Evolutionary conservation across 2,888 invertebrate genomes (phyloP), one percentile per base, ranked within the genome.

Genomic region (Coronaproctus castanopsis): DNA sequence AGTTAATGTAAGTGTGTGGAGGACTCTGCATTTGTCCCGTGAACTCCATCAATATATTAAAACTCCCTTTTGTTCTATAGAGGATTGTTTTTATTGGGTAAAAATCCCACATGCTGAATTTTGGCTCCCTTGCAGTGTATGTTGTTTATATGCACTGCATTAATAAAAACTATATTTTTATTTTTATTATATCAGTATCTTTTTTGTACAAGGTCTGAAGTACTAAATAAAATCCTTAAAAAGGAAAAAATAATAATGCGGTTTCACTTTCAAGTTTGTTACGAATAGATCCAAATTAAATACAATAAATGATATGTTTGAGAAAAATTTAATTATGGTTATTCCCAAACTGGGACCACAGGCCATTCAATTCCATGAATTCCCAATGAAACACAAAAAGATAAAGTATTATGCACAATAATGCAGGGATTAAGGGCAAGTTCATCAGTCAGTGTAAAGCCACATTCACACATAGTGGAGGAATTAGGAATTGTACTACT

Each of bases 201-300:
- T n/a, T n/a, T n/a, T n/a, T n/a, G n/a, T n/a, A n/a, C n/a, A n/a
- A n/a, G n/a, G n/a, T n/a, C n/a, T n/a, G n/a, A n/a, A n/a, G n/a
- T n/a, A n/a, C n/a, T n/a, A n/a, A n/a, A n/a, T n/a, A n/a, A n/a
- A n/a, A n/a, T n/a, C n/a, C n/a, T n/a, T n/a, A n/a, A n/a, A n/a
- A n/a, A n/a, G 58, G 53, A 21, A 58, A 58, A 54, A 58, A 58
- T 58, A 54, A 58, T 21, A 24, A 53, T 10, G 58, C 58, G 3
- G 58, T 53, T 19, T 53, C 48, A 3, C 5, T 58, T 1, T 58
- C 58, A 2, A 5, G 58, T 18, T 36, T 58, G 10, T 8, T 57
- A 2, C 2, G n/a, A 21, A 23, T 51, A 21, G 5, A 3, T 51
- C 18, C 14, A 52, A 51, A 51, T 21, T 52, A 19, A 21, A 8